These are phyloP conservation scores for Leucophenga maculata DNA, from an alignment of 2,888 invertebrate species.

Conservation along the genomic window DNA sequence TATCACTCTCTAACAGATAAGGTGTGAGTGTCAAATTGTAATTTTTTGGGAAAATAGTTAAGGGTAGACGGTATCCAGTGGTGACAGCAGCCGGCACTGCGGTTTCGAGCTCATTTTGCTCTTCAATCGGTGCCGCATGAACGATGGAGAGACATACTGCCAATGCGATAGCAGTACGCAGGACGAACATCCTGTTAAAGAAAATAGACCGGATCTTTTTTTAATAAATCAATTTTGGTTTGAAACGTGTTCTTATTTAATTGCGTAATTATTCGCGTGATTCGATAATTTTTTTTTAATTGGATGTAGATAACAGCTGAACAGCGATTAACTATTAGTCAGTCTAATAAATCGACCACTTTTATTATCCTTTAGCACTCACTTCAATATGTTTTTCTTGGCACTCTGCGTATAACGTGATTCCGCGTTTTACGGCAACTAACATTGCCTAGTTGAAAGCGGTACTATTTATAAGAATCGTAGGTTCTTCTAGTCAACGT, in stretches of 20 bases:
- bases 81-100: slow-evolving; percentile 32
- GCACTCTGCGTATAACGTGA: not conserved
- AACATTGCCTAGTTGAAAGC: slow-evolving; percentile 31
- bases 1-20: slow-evolving; percentile 70
- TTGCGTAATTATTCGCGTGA: slow-evolving; percentile 4
- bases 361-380: slow-evolving; percentile 1
- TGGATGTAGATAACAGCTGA: no score
- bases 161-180: slow-evolving; percentile 45
- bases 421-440: slow-evolving; percentile 37
- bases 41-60: slow-evolving; percentile 72
- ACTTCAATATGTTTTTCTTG: not conserved
- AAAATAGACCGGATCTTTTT: no score
- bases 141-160: slow-evolving; percentile 48
- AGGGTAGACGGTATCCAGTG: slow-evolving; percentile 56
- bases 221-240: not conserved
- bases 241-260: not conserved
- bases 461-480: slow-evolving; percentile 46
- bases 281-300: slow-evolving; percentile 1
- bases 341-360: not conserved
- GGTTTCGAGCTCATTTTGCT: slow-evolving; percentile 29
- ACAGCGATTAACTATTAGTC: no score
- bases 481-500: not conserved
- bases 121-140: slow-evolving; percentile 40
- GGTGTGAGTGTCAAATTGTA: slow-evolving; percentile 75
- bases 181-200: slow-evolving; percentile 45